Evolutionary conservation across 2,888 invertebrate species (phyloP).

Genomic region (Lithophane semibrunnea): DNA sequence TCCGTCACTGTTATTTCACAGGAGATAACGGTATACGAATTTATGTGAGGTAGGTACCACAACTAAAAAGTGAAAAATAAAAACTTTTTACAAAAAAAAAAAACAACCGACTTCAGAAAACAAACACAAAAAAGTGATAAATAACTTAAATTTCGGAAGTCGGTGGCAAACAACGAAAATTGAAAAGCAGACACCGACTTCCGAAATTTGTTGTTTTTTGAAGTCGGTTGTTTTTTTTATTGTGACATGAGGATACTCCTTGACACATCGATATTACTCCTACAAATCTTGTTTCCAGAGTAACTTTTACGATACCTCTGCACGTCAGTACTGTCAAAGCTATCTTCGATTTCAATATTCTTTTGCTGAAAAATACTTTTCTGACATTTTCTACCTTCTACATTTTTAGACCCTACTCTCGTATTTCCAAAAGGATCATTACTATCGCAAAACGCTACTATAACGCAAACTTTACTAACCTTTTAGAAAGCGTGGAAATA

Average conservation of each 20-base stretch:
- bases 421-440: constrained; percentile 31
- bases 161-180: too few species aligned
- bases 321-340: constrained; percentile 22
- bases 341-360: constrained; percentile 17
- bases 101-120: too few species aligned
- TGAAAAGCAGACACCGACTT: too few species aligned
- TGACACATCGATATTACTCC: neutral
- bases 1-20: too few species aligned
- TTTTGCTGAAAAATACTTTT: constrained; percentile 27
- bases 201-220: too few species aligned
- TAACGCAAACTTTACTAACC: constrained; percentile 36
- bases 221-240: too few species aligned
- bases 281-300: neutral
- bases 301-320: neutral
- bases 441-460: constrained; percentile 42
- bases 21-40: too few species aligned
- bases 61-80: too few species aligned
- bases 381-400: constrained; percentile 15
- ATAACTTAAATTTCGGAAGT: too few species aligned
- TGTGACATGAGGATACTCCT: neutral
- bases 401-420: constrained; percentile 36
- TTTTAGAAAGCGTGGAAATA: constrained; percentile 50
- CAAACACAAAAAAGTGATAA: too few species aligned
- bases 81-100: too few species aligned
- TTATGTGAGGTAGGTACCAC: too few species aligned